Evolutionary conservation across 1,140 invertebrate species (phyloP), one percentile per base, ranked within the genome.

Genomic region (Phocides pigmalion): DNA sequence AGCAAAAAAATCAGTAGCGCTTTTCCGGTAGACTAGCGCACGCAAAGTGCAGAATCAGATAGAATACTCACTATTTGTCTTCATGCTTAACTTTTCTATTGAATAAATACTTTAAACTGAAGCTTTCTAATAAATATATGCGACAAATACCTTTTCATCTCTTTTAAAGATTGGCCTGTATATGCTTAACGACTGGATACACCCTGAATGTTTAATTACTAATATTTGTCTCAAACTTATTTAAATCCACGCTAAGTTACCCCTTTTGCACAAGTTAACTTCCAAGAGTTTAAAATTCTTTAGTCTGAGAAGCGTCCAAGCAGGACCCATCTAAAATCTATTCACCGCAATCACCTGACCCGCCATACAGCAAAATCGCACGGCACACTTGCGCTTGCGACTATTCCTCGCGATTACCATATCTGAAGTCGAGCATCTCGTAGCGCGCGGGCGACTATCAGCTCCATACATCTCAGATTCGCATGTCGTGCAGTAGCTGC

Each of bases 401-500:
- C 51, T 28, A n/a, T 19, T 19, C 41, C 41, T 16, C 47, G n/a
- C n/a, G 66, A 82, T 84, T 82, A 78, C 74, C 82, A 81, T 84
- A 84, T 84, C 82, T 68, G 61, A 65, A 67, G 41, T 70, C 64
- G 71, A 72, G 66, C 70, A 84, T 80, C 81, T 72, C 68, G 61
- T 56, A 49, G 54, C 56, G 66, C 56, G 25, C 50, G 59, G 46
- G 47, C 46, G 50, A 53, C 65, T 84, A 84, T 84, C 82, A 69
- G 53, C 62, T 61, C 70, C 70, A 68, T 70, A 70, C 78, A 84
- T 84, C 82, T 72, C 71, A 17, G 62, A 66, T 74, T 68, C 39
- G 47, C 22, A 20, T 70, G 68, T 58, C 49, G 32, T 63, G 53
- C 58, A 14, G 65, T 65, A 68, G 70, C 62, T 47, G 66, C 58